Conservation (phyloP, 2,797 vertebrate genomes). For the Melanotaenia boesemani region DNA sequence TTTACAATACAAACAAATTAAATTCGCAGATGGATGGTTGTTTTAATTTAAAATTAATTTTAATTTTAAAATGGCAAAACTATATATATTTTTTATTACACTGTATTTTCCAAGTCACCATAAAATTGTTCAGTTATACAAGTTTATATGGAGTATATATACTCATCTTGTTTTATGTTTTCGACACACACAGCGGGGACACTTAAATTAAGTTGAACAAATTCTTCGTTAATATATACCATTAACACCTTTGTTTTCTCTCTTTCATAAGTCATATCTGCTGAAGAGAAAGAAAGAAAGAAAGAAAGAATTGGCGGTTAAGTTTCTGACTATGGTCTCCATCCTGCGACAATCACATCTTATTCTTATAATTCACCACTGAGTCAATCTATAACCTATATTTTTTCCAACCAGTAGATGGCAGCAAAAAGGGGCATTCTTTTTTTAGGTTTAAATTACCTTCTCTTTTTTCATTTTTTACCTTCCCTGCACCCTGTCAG, state of each 20-base stretch:
- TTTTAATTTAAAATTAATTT: too few relatives aligned
- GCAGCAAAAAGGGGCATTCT: constrained; percentile 60
- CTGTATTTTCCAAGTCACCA: too few relatives aligned
- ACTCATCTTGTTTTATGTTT: neutral
- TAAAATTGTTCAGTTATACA: too few relatives aligned
- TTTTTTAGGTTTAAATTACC: neutral
- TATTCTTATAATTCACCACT: constrained; percentile 1
- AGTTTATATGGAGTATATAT: neutral
- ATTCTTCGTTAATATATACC: neutral
- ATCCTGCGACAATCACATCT: constrained; percentile 11
- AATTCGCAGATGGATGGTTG: too few relatives aligned
- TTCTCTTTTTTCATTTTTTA: constrained; percentile 1
- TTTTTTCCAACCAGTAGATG: constrained; percentile 60
- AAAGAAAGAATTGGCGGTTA: neutral
- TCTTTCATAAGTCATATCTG: neutral
- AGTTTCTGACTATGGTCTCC: neutral
- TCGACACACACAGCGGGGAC: neutral
- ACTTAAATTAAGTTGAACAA: neutral
- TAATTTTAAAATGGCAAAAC: too few relatives aligned
- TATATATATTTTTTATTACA: neutral
- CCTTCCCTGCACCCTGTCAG: constrained; percentile 7
- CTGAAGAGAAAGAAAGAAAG: neutral
- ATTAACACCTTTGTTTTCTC: neutral
- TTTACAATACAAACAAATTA: too few relatives aligned
- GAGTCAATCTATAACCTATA: neutral